A percentile compares a stretch with the other conserved stretches of the same genome.
These are phyloP conservation scores for Hydrocynus forskahlii DNA, from an alignment of 2,797 vertebrate genomes.

Conservation along the genomic window DNA sequence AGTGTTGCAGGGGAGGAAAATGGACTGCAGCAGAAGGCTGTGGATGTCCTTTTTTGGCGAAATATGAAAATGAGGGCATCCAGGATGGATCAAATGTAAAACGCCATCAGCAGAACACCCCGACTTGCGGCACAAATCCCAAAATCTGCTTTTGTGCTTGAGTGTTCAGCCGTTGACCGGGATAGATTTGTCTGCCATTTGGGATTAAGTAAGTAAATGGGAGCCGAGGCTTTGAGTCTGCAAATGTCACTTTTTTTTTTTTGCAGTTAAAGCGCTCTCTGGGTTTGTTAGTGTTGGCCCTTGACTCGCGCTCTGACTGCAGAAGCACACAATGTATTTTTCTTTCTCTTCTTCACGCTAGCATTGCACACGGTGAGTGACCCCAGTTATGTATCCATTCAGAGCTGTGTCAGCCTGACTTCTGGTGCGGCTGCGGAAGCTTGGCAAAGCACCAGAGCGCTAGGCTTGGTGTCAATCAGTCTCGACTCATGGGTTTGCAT, in stretches of 20 bases:
- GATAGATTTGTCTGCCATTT: constrained; percentile 1
- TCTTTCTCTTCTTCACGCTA: not conserved
- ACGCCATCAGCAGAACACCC: constrained; percentile 11
- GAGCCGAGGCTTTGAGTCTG: not conserved
- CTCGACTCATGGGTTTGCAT: not conserved
- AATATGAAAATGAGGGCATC: not conserved
- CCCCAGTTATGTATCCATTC: constrained; percentile 6
- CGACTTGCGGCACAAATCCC: not conserved
- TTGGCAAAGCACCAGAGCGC: not conserved
- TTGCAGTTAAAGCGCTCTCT: constrained; percentile 21
- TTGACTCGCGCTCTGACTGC: constrained; percentile 1
- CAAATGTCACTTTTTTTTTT: constrained; percentile 12
- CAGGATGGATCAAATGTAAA: not conserved
- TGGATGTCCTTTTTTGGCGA: not conserved
- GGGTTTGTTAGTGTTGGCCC: not conserved
- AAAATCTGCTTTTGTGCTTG: constrained; percentile 17
- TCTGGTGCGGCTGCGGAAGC: not conserved
- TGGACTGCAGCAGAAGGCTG: not conserved
- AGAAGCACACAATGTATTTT: not conserved
- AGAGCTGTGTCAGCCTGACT: not conserved
- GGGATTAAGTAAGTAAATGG: constrained; percentile 8
- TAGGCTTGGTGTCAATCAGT: constrained; percentile 20
- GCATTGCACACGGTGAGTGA: not conserved
- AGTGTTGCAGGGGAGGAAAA: not conserved
- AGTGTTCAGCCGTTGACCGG: not conserved